Base-by-base conservation (phyloP, 1,140 invertebrate species). In the Metaphire vulgaris region DNA sequence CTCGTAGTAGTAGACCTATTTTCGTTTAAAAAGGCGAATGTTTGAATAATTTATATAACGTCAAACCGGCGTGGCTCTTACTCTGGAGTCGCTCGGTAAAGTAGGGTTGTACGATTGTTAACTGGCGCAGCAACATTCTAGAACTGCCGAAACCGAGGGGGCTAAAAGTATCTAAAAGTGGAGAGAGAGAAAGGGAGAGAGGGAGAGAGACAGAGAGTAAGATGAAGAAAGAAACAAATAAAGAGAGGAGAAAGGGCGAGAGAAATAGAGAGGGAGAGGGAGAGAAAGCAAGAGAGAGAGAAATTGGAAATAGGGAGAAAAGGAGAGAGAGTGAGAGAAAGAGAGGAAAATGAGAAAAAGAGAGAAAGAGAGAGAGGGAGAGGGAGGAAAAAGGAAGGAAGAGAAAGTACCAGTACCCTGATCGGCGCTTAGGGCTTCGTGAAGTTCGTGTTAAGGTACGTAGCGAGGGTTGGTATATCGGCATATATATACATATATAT, bases 401-500 rank as follows among this genome's bases (percentile, higher is more conserved):
- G 41, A 56, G 41, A 21, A 56, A 56, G n/a, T n/a, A n/a, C n/a
- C n/a, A n/a, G n/a, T n/a, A 56, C 6, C 41, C 6, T 56, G 41
- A 6, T 56, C 21, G 6, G 21, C 21, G 41, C 41, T 56, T 71
- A 71, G 26, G 14, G 21, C 30, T 15, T 2, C 33, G n/a, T n/a
- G n/a, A 72, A 34, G 41, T 1, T 76, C 79, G 72, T 80, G 33
- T 82, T 79, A 69, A 73, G 12, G 29, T 69, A 16, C 80, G 76
- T 74, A 74, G 74, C 14, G 31, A 32, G 6, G 32, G 78, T 77
- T 56, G 79, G 76, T 77, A 82, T 82, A 77, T 86, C 81, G 65
- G 30, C 74, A 65, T 77, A 74, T 84, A 82, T 78, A 84, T 83
- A 14, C 67, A 81, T n/a, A 74, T 77, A 68, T 73, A 71, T 77